phyloP scores from a whole-genome alignment of 1,140 invertebrate species.

The Calephelis virginiensis region DNA sequence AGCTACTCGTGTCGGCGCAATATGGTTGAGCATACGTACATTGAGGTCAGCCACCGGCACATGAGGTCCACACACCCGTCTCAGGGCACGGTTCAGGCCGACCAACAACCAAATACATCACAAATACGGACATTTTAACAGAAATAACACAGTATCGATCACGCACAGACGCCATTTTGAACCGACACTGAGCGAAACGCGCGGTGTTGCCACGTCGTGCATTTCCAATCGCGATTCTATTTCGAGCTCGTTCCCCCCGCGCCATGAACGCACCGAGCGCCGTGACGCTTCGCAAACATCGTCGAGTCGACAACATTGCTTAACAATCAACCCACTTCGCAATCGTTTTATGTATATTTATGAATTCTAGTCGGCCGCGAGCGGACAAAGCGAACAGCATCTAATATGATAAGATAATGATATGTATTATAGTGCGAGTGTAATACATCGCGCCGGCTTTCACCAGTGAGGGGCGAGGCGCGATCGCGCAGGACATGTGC shows the following conservation, averaged over 20 bases:
- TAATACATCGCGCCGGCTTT: slow-evolving; percentile 65
- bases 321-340: slow-evolving; percentile 48
- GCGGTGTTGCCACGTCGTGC: slow-evolving; percentile 74
- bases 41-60: slow-evolving; percentile 57
- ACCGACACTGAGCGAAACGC: slow-evolving; percentile 66
- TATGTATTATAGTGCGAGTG: slow-evolving; percentile 50
- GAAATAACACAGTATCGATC: slow-evolving; percentile 74
- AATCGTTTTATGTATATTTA: slow-evolving; percentile 37
- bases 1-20: slow-evolving; percentile 68
- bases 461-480: slow-evolving; percentile 66
- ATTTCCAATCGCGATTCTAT: slow-evolving; percentile 69
- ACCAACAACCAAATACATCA: slow-evolving; percentile 68
- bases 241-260: slow-evolving; percentile 58
- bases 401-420: slow-evolving; percentile 60
- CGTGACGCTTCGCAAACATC: slow-evolving; percentile 55
- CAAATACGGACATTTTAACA: slow-evolving; percentile 68
- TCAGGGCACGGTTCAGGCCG: slow-evolving; percentile 59
- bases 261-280: slow-evolving; percentile 27
- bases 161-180: slow-evolving; percentile 77
- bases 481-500: slow-evolving; percentile 70
- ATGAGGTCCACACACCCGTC: slow-evolving; percentile 51
- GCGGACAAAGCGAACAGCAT: slow-evolving; percentile 41
- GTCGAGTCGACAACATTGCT: slow-evolving; percentile 56
- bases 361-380: slow-evolving; percentile 54
- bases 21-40: slow-evolving; percentile 72